Evolutionary conservation across 1,140 invertebrate genomes (phyloP), one percentile per base, ranked within the genome.

Genomic region (Halictus rubicundus): DNA sequence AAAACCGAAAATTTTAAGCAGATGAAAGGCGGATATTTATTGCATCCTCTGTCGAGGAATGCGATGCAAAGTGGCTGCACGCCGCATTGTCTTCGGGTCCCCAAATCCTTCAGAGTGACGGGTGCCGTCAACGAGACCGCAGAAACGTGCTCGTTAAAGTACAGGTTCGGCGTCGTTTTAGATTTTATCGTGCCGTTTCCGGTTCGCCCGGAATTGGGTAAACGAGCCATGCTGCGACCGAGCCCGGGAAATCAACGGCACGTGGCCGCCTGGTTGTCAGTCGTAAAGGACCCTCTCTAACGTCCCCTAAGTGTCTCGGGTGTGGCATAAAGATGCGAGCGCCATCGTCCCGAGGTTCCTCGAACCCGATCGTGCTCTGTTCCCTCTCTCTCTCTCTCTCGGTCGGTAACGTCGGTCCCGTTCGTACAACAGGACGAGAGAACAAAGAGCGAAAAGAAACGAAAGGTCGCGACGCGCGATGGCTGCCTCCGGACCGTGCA

Each of bases 311-410:
- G 83, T 77, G 78, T 82, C 88, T 89, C 90, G 91, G 91, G 90
- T 91, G 91, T 92, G 91, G 90, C 90, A 74, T 86, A 25, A 86
- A 88, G 85, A 86, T 54, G 65, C 65, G 69, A 87, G 78, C 92
- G 91, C 91, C 92, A 91, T 89, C 92, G 88, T 2, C 42, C 3
- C 9, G 8, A 4, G 37, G 23, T 0, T 61, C 9, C 12, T 12
- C 23, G n/a, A 68, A 32, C 52, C 32, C 32, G 3, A 52, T 7
- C 16, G 23, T n/a, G 21, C 16, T 2, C 14, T 2, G 1, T 0
- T 2, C 21, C 2, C 32, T 32, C 32, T 32, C 32, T 32, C 32
- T 32, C 32, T 32, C 32, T 32, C 32, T 21, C 39, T 16, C 75
- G 14, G 88, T 88, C 87, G 90, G 85, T 87, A 90, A 90, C 10